Conservation (phyloP, 2,797 vertebrate genomes). For the Miichthys miiuy region DNA sequence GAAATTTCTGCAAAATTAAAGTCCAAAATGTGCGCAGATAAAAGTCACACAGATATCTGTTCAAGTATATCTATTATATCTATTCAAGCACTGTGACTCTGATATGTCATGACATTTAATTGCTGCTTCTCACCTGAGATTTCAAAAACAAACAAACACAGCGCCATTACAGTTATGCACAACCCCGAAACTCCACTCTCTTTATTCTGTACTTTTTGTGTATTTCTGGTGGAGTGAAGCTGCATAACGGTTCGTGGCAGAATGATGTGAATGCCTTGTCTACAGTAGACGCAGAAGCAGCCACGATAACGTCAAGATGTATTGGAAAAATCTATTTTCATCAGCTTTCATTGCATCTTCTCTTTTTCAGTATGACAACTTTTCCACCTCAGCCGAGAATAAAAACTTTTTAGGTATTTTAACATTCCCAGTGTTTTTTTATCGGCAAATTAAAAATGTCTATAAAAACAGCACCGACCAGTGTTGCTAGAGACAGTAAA, state of each 20-base stretch:
- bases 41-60: neutral
- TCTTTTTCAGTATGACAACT: neutral
- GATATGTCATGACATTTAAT: slow-evolving; percentile 18
- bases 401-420: neutral
- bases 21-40: neutral
- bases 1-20: slow-evolving; percentile 15
- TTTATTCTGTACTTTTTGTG: neutral
- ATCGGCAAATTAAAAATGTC: neutral
- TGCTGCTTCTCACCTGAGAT: slow-evolving; percentile 2
- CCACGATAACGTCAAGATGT: neutral
- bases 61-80: neutral
- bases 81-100: neutral
- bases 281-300: neutral
- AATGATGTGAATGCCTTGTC: neutral
- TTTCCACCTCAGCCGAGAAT: neutral
- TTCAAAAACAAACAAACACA: neutral
- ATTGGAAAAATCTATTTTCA: slow-evolving; percentile 2
- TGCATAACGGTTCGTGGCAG: neutral
- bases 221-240: slow-evolving; percentile 11
- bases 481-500: slow-evolving; percentile 2
- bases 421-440: neutral
- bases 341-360: slow-evolving; percentile 7
- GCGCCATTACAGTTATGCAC: neutral
- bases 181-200: neutral
- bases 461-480: neutral